Evolutionary conservation across 2,888 invertebrate genomes (phyloP).

Genomic region (Apotomis capreana): DNA sequence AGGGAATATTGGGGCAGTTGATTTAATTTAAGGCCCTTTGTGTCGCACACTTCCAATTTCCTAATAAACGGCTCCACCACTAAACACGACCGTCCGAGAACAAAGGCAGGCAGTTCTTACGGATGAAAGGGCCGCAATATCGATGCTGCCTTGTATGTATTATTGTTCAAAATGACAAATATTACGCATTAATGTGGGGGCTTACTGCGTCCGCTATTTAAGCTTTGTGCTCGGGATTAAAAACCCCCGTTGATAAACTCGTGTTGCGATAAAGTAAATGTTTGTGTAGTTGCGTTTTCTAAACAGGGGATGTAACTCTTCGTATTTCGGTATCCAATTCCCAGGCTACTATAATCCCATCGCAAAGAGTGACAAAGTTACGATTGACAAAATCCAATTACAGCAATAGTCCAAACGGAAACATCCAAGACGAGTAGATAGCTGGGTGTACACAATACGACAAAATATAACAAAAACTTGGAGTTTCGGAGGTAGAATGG

Average conservation of each 20-base stretch:
- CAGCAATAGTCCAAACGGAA: slow-evolving; percentile 43
- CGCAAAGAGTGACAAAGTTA: slow-evolving; percentile 43
- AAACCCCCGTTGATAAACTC: slow-evolving; percentile 47
- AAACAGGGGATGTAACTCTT: slow-evolving; percentile 14
- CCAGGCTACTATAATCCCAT: slow-evolving; percentile 23
- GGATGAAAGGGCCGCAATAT: slow-evolving; percentile 62
- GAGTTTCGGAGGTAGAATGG: slow-evolving; percentile 47
- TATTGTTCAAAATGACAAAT: slow-evolving; percentile 65
- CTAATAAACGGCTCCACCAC: slow-evolving; percentile 68
- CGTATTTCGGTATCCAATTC: slow-evolving; percentile 25
- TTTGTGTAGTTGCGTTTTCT: slow-evolving; percentile 4
- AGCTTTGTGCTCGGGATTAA: slow-evolving; percentile 51
- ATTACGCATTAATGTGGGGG: slow-evolving; percentile 49
- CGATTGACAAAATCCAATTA: slow-evolving; percentile 49
- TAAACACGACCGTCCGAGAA: slow-evolving; percentile 65
- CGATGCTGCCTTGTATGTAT: slow-evolving; percentile 60
- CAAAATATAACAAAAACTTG: slow-evolving; percentile 48
- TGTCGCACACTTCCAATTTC: slow-evolving; percentile 72
- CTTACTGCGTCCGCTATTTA: slow-evolving; percentile 48
- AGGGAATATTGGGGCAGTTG: slow-evolving; percentile 71
- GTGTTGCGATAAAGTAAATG: slow-evolving; percentile 34
- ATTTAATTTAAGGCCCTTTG: slow-evolving; percentile 78
- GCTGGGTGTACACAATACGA: slow-evolving; percentile 38
- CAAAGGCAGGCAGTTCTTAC: slow-evolving; percentile 61
- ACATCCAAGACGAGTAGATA: slow-evolving; percentile 42